Evolutionary conservation across 2,113 vertebrate genomes (phyloP).

Genomic region (Chaetura pelagica): DNA sequence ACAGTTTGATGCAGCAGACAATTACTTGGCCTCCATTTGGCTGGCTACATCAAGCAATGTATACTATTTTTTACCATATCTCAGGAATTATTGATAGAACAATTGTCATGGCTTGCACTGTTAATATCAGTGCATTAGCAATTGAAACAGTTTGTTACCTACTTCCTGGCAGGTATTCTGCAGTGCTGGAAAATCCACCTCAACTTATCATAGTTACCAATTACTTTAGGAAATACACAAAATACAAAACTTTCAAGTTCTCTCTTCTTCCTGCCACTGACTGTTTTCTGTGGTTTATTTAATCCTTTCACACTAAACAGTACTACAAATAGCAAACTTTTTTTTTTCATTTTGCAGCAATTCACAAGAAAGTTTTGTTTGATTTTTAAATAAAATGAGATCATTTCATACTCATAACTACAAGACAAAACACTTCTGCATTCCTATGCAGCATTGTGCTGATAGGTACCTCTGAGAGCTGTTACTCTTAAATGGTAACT

Average conservation of each 20-base stretch:
- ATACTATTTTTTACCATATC: slow-evolving; percentile 50
- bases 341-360: neutral
- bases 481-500: neutral
- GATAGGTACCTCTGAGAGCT: neutral
- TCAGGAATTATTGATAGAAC: slow-evolving; percentile 75
- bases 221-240: slow-evolving; percentile 17
- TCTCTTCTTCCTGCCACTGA: neutral
- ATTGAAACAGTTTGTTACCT: slow-evolving; percentile 46
- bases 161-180: slow-evolving; percentile 54
- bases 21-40: slow-evolving; percentile 70
- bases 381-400: neutral
- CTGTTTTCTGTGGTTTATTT: neutral
- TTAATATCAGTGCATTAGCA: slow-evolving; percentile 70
- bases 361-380: neutral
- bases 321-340: neutral
- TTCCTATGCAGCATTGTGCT: neutral
- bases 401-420: neutral
- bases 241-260: neutral
- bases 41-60: slow-evolving; percentile 23
- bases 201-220: neutral
- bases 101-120: slow-evolving; percentile 56
- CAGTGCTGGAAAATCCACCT: neutral
- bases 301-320: neutral
- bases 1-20: slow-evolving; percentile 76
- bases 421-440: neutral